A percentile compares a stretch with the other conserved stretches of the same genome.
phyloP scores from a whole-genome alignment of 2,113 vertebrate species.

The Platycercus adscitus region DNA sequence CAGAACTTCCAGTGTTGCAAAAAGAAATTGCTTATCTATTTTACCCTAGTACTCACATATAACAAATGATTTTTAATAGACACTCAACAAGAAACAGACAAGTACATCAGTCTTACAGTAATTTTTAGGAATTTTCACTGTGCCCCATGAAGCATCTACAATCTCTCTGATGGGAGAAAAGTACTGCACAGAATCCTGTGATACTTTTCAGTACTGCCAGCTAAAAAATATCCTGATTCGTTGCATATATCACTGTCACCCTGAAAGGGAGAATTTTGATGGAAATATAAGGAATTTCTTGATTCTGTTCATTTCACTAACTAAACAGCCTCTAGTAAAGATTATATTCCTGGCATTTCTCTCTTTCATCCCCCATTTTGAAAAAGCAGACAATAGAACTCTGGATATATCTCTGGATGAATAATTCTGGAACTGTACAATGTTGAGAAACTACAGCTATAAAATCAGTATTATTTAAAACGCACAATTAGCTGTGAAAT shows the following conservation, averaged over 20 bases:
- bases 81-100: background rate
- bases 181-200: background rate
- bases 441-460: background rate
- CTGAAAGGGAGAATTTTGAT: background rate
- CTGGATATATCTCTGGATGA: background rate
- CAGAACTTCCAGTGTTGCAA: background rate
- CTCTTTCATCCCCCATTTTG: background rate
- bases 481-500: background rate
- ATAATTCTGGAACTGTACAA: accelerated
- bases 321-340: background rate
- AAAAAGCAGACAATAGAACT: background rate
- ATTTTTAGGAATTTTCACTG: background rate
- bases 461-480: background rate
- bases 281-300: background rate
- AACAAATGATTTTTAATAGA: background rate
- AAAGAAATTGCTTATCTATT: background rate
- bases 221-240: background rate
- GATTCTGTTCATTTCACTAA: background rate
- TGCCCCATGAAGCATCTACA: background rate
- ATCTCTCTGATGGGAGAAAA: background rate
- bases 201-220: background rate
- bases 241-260: background rate
- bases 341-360: background rate
- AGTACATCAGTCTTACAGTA: background rate
- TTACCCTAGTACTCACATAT: background rate